These are phyloP conservation scores for Allacma fusca DNA, from an alignment of 2,888 invertebrate species.

Conservation along the genomic window DNA sequence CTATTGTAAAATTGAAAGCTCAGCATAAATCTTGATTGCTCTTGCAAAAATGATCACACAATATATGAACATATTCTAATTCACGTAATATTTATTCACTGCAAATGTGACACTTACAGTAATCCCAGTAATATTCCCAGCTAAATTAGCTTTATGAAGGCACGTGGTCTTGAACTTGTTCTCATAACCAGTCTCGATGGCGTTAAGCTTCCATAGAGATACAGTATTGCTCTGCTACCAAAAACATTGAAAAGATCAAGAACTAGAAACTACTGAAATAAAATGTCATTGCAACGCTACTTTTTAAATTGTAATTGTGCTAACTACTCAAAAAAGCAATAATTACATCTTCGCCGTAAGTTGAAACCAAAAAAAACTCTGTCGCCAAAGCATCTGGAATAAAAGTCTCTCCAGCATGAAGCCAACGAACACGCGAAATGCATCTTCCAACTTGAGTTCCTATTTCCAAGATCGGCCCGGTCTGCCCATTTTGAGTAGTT, in stretches of 20 bases:
- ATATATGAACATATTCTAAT: neutral
- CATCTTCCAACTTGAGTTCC: conserved; percentile 55
- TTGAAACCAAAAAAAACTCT: conserved; percentile 56
- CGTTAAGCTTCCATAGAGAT: conserved; percentile 49
- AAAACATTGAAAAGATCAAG: neutral
- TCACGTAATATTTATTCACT: too few relatives aligned
- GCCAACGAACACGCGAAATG: conserved; percentile 56
- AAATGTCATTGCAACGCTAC: neutral
- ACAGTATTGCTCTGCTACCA: conserved; percentile 52
- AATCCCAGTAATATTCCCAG: conserved; percentile 48
- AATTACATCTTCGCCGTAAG: conserved; percentile 43
- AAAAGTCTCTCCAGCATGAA: conserved; percentile 38
- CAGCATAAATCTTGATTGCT: neutral
- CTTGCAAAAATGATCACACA: neutral
- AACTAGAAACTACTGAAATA: neutral
- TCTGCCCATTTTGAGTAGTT: neutral
- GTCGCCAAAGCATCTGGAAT: conserved; percentile 52
- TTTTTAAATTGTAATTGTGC: neutral
- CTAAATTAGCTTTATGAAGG: conserved; percentile 37
- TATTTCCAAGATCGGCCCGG: neutral
- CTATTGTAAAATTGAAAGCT: too few relatives aligned
- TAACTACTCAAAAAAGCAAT: neutral
- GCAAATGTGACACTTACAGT: conserved; percentile 51
- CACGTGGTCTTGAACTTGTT: conserved; percentile 32
- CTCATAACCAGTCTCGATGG: conserved; percentile 40